A percentile compares a stretch with the other conserved stretches of the same genome.
Conservation (phyloP, 2,888 invertebrate genomes). For the Lasioglossum villosulum region DNA sequence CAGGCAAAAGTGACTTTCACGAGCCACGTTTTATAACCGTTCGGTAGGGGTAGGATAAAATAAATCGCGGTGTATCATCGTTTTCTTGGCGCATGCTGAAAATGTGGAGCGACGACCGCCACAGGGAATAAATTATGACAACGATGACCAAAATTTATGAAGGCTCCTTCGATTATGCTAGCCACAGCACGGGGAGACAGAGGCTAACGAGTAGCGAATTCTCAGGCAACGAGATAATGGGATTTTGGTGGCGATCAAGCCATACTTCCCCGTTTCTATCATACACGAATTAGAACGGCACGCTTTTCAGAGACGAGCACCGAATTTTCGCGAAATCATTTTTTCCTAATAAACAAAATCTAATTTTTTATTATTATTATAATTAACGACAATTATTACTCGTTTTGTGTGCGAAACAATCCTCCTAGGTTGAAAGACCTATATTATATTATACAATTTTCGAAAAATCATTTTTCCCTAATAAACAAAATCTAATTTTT, state of each 20-base stretch:
- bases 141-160: conserved; percentile 8
- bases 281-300: not conserved
- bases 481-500: too few species aligned
- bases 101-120: not conserved
- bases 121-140: not conserved
- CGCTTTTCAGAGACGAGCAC: not conserved
- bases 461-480: too few species aligned
- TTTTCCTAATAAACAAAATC: too few species aligned
- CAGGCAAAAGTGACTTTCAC: not conserved
- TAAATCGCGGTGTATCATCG: conserved; percentile 1
- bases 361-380: too few species aligned
- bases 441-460: too few species aligned
- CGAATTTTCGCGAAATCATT: too few species aligned
- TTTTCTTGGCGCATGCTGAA: not conserved
- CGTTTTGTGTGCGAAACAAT: too few species aligned
- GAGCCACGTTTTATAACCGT: not conserved
- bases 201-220: conserved; percentile 1
- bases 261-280: not conserved
- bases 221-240: not conserved
- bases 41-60: not conserved
- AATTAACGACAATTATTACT: too few species aligned
- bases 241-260: not conserved
- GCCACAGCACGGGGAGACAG: not conserved
- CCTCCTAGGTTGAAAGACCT: too few species aligned
- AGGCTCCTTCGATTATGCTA: not conserved